phyloP scores from a whole-genome alignment of 2,113 vertebrate genomes.

The Mustela lutreola region DNA sequence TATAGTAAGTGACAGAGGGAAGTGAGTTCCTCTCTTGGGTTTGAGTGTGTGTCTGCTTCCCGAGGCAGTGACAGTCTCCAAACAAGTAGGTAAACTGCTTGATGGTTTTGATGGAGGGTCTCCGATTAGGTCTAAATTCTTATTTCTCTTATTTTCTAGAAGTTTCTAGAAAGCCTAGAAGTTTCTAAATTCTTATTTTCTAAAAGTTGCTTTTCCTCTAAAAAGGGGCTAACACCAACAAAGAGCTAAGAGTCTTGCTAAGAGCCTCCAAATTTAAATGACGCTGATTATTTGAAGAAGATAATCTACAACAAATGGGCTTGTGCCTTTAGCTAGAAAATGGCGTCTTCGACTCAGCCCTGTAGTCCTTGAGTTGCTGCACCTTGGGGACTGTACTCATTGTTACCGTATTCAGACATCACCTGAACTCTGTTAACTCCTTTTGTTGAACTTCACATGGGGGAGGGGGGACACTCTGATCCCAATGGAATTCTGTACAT shows the following conservation, averaged over 20 bases:
- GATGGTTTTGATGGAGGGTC: neutral
- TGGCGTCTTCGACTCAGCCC: too few relatives aligned
- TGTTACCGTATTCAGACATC: neutral
- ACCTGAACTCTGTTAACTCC: neutral
- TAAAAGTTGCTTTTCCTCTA: neutral
- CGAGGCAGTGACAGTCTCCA: neutral
- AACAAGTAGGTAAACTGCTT: neutral
- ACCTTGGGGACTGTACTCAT: neutral
- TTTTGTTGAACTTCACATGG: neutral
- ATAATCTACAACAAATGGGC: neutral
- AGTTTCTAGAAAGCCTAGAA: too few relatives aligned
- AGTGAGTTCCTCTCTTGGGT: neutral
- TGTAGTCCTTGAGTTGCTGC: neutral
- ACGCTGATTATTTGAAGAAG: neutral
- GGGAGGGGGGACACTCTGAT: neutral
- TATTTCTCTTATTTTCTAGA: neutral
- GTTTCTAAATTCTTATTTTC: neutral
- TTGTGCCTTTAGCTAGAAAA: neutral
- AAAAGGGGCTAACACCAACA: neutral
- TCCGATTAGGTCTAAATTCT: neutral
- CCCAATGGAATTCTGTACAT: neutral
- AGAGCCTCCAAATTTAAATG: neutral
- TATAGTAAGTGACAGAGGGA: constrained; percentile 88
- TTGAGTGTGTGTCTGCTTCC: neutral
- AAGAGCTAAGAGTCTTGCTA: neutral